Percentiles rank a stretch among this genome's conserved stretches.
Evolutionary conservation across 2,797 vertebrate species (phyloP).

Genomic region (Scleropages formosus): DNA sequence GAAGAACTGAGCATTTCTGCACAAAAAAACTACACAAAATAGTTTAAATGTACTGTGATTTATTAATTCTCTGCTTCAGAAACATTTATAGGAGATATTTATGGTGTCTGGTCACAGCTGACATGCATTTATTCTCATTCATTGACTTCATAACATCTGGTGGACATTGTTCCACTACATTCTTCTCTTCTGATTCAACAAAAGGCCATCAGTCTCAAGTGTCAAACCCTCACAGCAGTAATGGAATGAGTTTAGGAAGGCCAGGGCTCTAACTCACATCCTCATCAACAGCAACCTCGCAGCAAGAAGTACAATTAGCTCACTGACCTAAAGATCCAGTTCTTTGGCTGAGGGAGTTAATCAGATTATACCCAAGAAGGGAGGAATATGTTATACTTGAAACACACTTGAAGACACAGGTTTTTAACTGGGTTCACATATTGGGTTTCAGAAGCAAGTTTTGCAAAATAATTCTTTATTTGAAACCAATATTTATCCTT

Average conservation of each 20-base stretch:
- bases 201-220: neutral
- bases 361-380: neutral
- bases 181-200: neutral
- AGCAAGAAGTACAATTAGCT: neutral
- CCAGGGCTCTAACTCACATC: neutral
- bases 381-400: neutral
- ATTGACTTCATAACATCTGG: neutral
- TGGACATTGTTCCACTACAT: neutral
- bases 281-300: neutral
- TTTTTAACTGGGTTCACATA: neutral
- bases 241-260: neutral
- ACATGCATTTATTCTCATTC: neutral
- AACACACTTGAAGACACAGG: no score
- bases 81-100: slow-evolving; percentile 16
- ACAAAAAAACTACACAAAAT: neutral
- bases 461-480: neutral
- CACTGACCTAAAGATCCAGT: neutral
- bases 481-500: slow-evolving; percentile 5
- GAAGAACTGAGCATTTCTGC: slow-evolving; percentile 18
- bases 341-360: neutral
- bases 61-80: slow-evolving; percentile 8
- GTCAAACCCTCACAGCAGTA: no score
- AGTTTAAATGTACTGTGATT: neutral
- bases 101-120: slow-evolving; percentile 1
- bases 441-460: neutral